Percentiles rank a stretch among this genome's conserved stretches.
phyloP scores from a whole-genome alignment of 2,113 vertebrate species.

The Sminthopsis crassicaudata region DNA sequence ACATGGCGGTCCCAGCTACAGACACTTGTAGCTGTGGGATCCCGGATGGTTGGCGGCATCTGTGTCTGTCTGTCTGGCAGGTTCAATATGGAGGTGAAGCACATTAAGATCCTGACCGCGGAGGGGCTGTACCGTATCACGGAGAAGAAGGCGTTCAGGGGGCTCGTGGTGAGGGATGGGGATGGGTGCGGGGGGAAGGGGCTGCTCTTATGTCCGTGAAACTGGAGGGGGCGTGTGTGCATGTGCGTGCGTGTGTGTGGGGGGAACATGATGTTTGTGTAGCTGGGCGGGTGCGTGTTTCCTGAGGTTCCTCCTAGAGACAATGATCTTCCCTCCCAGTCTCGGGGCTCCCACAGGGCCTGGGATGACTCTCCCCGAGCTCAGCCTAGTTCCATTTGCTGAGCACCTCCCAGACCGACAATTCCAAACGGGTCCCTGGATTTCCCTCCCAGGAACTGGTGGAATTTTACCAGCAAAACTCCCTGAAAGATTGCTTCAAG shows the following conservation, averaged over 20 bases:
- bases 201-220: neutral
- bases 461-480: constrained; percentile 91
- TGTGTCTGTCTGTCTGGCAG: constrained; percentile 74
- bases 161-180: constrained; percentile 86
- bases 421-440: neutral
- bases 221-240: neutral
- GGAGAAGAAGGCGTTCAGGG: constrained; percentile 94
- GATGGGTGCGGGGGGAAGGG: neutral
- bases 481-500: constrained; percentile 94
- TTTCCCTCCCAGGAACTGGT: constrained; percentile 88
- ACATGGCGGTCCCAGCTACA: neutral
- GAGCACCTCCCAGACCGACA: neutral
- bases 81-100: constrained; percentile 92
- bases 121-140: constrained; percentile 94
- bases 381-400: neutral
- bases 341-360: neutral
- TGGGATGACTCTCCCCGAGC: neutral
- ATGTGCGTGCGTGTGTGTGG: too few relatives aligned
- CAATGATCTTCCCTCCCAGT: neutral
- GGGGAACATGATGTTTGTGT: too few relatives aligned
- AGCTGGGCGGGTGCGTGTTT: too few relatives aligned
- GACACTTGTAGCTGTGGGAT: neutral
- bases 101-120: constrained; percentile 91
- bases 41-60: neutral
- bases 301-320: neutral